Conservation (phyloP, 1,140 invertebrate species). For the Zaprionus taronus region DNA sequence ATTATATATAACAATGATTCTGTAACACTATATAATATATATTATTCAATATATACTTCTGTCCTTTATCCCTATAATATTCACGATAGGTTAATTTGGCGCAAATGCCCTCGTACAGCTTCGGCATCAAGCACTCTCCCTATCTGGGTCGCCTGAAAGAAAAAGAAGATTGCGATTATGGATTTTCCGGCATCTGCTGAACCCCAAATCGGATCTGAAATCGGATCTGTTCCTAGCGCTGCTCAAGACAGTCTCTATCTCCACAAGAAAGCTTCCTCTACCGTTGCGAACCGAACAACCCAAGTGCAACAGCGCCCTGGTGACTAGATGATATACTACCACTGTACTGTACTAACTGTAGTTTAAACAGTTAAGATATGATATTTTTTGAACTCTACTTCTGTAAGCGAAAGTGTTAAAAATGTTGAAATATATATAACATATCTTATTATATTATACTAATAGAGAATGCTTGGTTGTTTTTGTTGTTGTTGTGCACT, state of each 20-base stretch:
- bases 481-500: constrained; percentile 45
- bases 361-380: constrained; percentile 64
- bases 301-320: constrained; percentile 24
- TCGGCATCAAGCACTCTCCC: constrained; percentile 95
- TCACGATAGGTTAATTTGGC: constrained; percentile 86
- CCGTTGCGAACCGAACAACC: constrained; percentile 32
- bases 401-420: constrained; percentile 69
- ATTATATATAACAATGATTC: background rate
- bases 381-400: constrained; percentile 52
- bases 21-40: background rate
- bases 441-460: constrained; percentile 48
- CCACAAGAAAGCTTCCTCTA: constrained; percentile 48
- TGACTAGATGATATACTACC: constrained; percentile 32
- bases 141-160: constrained; percentile 88
- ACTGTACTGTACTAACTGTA: constrained; percentile 1
- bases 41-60: background rate
- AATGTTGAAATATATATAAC: constrained; percentile 64
- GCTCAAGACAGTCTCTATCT: constrained; percentile 63
- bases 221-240: constrained; percentile 34
- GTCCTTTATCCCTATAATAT: background rate
- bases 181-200: constrained; percentile 81
- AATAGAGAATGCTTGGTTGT: background rate
- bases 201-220: background rate
- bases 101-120: constrained; percentile 89
- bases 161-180: constrained; percentile 67